Base-by-base conservation (phyloP, 2,888 invertebrate genomes). In the Hirtodrosophila confusa region DNA sequence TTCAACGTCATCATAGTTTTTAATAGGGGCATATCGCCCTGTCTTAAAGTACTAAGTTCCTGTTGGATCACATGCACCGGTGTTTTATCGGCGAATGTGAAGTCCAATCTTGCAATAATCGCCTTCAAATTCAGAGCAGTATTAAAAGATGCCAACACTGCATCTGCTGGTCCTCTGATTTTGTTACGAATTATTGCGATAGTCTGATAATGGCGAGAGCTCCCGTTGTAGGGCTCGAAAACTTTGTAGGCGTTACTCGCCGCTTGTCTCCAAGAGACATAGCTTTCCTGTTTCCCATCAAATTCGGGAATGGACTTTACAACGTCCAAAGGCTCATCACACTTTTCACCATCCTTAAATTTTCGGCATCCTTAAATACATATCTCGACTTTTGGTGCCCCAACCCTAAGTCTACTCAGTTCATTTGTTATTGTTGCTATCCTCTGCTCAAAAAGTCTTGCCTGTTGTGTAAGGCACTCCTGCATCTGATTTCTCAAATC, bases 201-300 rank as follows among this genome's bases (percentile, higher is more conserved):
- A 10, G 57, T 49, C 24, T 49, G 49, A 24, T 49, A 49, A 33
- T 57, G 43, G 3, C 48, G 31, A 31, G 49, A 57, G 41, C 49
- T 35, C 8, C 40, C 31, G 27, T 49, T 12, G n/a, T 53, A 53
- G 33, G 48, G 35, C 5, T 41, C 24, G 10, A 51, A 58, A 17
- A 43, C 11, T 27, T 53, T 24, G 27, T 58, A 47, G 9, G 56
- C 48, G 12, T n/a, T 40, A 6, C 6, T 39, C 11, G 45, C 56
- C 5, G 55, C 37, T 31, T 55, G 57, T 17, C 49, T 40, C 55
- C 64, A 64, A 35, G 57, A 39, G 29, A 45, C 41, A 12, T 41
- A 47, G 31, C 40, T 9, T 23, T 40, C 43, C 27, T 58, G 50
- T 44, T 29, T 48, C 1, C 57, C 57, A 6, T 49, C 57, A 35